Evolutionary conservation across 2,888 invertebrate species (phyloP).

Genomic region (Sericinus montela): DNA sequence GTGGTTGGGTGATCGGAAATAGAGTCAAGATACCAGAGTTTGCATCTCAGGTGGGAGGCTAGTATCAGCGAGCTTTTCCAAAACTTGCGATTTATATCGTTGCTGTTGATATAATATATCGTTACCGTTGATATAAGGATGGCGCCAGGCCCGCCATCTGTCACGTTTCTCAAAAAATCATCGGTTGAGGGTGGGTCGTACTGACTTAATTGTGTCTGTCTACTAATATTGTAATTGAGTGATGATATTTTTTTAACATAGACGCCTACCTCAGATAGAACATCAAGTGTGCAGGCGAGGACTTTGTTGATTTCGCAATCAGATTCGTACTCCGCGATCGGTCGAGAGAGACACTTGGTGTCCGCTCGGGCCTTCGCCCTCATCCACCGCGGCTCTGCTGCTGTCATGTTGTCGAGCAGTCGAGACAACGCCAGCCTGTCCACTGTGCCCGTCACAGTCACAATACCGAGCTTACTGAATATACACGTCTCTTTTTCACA

Average conservation of each 20-base stretch:
- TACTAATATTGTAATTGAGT: too few species aligned
- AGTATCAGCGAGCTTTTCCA: too few species aligned
- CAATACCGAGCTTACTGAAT: conserved; percentile 49
- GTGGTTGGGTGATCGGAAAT: too few species aligned
- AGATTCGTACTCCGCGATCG: conserved; percentile 36
- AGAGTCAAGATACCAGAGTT: too few species aligned
- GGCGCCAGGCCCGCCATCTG: too few species aligned
- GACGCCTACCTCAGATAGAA: conserved; percentile 54
- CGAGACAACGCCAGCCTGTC: conserved; percentile 47
- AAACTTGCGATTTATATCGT: too few species aligned
- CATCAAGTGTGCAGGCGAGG: conserved; percentile 57
- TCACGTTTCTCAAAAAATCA: too few species aligned
- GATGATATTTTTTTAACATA: background rate
- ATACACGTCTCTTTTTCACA: conserved; percentile 58
- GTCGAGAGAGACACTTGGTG: conserved; percentile 50
- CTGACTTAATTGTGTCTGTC: too few species aligned
- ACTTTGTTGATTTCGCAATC: conserved; percentile 59
- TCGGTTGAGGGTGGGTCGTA: too few species aligned
- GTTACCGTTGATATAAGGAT: too few species aligned
- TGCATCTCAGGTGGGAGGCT: too few species aligned
- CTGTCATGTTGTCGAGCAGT: conserved; percentile 52
- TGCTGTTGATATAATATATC: too few species aligned
- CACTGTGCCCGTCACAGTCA: conserved; percentile 38
- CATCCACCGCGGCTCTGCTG: conserved; percentile 41
- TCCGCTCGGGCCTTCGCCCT: conserved; percentile 55